A percentile compares a stretch with the other conserved stretches of the same genome.
Conservation (phyloP, 2,888 invertebrate genomes). For the Idaea dimidiata region DNA sequence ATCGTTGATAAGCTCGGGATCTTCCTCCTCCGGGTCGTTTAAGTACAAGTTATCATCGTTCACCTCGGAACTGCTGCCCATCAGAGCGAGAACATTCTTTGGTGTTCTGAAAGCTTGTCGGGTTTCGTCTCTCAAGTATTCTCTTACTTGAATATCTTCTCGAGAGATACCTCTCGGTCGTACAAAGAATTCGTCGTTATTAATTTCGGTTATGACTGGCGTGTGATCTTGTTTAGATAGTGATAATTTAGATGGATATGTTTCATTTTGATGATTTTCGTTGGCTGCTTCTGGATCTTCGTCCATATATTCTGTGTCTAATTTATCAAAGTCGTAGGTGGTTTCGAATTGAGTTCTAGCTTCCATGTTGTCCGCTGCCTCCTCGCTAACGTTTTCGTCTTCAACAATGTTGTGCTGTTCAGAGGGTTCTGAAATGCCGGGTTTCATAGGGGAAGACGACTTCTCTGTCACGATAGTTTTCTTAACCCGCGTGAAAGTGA, state of each 20-base stretch:
- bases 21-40: slow-evolving; percentile 58
- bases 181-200: slow-evolving; percentile 93
- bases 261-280: slow-evolving; percentile 44
- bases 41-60: slow-evolving; percentile 58
- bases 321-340: slow-evolving; percentile 79
- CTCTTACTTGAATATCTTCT: slow-evolving; percentile 89
- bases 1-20: slow-evolving; percentile 64
- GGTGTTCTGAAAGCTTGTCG: slow-evolving; percentile 88
- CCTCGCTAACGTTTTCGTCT: slow-evolving; percentile 41
- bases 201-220: slow-evolving; percentile 90
- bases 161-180: slow-evolving; percentile 90
- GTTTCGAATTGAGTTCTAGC: slow-evolving; percentile 62
- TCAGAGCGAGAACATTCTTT: slow-evolving; percentile 83
- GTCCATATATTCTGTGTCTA: slow-evolving; percentile 81
- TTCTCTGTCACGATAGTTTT: slow-evolving; percentile 55
- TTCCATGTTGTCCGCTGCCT: slow-evolving; percentile 51
- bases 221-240: slow-evolving; percentile 72
- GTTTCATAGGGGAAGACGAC: slow-evolving; percentile 60
- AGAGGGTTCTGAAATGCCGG: slow-evolving; percentile 67
- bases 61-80: slow-evolving; percentile 68
- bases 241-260: slow-evolving; percentile 58
- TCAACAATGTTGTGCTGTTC: slow-evolving; percentile 74
- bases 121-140: slow-evolving; percentile 89
- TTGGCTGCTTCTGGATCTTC: slow-evolving; percentile 51
- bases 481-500: slow-evolving; percentile 84